These are phyloP conservation scores for Microctonus brassicae DNA, from an alignment of 2,888 invertebrate genomes.

Conservation along the genomic window DNA sequence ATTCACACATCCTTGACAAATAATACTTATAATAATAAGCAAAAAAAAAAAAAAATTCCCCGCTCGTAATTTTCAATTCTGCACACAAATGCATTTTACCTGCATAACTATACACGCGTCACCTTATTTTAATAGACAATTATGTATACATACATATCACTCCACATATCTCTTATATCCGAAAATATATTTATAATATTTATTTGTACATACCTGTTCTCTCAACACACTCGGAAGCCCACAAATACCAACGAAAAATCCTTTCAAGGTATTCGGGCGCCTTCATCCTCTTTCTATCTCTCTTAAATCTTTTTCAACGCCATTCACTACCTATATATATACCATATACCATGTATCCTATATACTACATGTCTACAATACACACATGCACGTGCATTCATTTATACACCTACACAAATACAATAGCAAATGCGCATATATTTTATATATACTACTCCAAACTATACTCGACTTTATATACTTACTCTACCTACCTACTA, in stretches of 20 bases:
- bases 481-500: too few relatives aligned
- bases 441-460: background rate
- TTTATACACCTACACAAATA: constrained; percentile 4
- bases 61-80: too few relatives aligned
- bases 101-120: too few relatives aligned
- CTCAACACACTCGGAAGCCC: constrained; percentile 33
- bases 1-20: too few relatives aligned
- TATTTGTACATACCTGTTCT: constrained; percentile 34
- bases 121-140: background rate
- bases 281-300: background rate
- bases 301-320: background rate
- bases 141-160: too few relatives aligned
- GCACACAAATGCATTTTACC: too few relatives aligned
- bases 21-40: too few relatives aligned
- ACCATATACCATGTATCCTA: too few relatives aligned
- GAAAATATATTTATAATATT: too few relatives aligned
- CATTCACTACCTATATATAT: too few relatives aligned
- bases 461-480: constrained; percentile 23
- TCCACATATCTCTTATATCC: background rate
- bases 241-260: constrained; percentile 24
- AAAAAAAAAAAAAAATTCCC: too few relatives aligned
- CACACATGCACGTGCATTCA: background rate
- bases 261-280: constrained; percentile 29
- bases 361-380: too few relatives aligned
- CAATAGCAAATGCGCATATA: background rate